Conservation (phyloP, 2,113 vertebrate species). For the Geococcyx californianus region DNA sequence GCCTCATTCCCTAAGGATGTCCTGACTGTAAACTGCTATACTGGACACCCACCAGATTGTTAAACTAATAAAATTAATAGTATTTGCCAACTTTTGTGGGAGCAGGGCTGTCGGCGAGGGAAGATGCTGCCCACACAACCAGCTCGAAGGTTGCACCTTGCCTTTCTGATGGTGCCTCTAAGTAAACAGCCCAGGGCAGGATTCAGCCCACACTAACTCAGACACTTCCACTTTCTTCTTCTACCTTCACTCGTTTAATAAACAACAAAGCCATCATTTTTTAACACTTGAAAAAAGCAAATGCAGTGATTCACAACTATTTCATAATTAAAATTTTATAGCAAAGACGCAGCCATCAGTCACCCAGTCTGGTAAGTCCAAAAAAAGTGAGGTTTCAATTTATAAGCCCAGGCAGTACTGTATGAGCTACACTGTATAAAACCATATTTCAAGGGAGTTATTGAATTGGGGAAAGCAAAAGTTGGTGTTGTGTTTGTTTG, state of each 20-base stretch:
- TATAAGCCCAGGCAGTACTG: background rate
- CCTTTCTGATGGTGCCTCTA: too few relatives aligned
- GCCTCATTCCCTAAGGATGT: fast-evolving
- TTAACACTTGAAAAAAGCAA: background rate
- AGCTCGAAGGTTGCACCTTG: background rate
- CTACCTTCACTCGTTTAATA: background rate
- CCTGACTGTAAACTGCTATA: fast-evolving
- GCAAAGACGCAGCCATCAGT: conserved; percentile 27
- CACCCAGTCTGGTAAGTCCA: background rate
- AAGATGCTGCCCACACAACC: background rate
- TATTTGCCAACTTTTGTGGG: background rate
- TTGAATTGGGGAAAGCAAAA: background rate
- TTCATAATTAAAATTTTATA: conserved; percentile 36
- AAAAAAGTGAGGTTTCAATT: background rate
- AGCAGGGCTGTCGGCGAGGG: background rate
- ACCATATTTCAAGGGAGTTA: conserved; percentile 26
- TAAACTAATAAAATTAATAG: background rate
- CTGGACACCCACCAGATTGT: background rate
- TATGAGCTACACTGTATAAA: background rate
- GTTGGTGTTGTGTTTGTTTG: background rate
- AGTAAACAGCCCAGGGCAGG: fast-evolving
- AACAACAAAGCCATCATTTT: background rate
- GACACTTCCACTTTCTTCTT: background rate
- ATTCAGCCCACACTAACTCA: background rate
- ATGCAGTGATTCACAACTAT: background rate